phyloP scores from a whole-genome alignment of 2,888 invertebrate genomes.

The Miltochrista miniata region DNA sequence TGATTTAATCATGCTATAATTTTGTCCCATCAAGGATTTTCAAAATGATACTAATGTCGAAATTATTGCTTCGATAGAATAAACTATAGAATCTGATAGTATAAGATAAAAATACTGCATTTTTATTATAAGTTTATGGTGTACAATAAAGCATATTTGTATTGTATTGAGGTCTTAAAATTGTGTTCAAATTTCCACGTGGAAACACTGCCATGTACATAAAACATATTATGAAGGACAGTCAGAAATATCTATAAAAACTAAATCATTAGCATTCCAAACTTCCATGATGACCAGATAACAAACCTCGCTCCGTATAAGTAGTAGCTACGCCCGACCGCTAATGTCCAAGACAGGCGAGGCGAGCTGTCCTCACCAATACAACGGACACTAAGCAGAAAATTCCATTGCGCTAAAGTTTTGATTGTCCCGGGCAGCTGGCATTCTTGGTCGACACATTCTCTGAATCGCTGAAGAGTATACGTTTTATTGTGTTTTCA shows the following conservation, averaged over 20 bases:
- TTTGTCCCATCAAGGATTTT: no score
- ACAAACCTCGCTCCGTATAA: constrained; percentile 13
- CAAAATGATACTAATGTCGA: no score
- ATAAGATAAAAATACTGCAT: no score
- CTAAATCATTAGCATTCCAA: background rate
- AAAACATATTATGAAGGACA: background rate
- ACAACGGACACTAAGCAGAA: constrained; percentile 77
- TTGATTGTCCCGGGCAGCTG: constrained; percentile 83
- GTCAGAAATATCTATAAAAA: no score
- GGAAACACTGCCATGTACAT: no score
- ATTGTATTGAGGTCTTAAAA: no score
- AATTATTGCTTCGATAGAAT: no score
- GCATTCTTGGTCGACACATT: constrained; percentile 79
- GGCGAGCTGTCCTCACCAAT: constrained; percentile 62
- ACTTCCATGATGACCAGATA: constrained; percentile 31
- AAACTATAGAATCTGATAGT: no score
- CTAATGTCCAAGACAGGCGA: constrained; percentile 51
- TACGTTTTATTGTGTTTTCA: constrained; percentile 75
- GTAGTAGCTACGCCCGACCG: constrained; percentile 22
- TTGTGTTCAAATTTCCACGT: no score
- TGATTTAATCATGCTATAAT: no score
- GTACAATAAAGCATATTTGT: no score
- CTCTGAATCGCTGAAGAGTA: constrained; percentile 63
- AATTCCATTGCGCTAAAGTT: constrained; percentile 79
- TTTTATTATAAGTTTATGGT: no score